Conservation (phyloP, 2,113 vertebrate genomes). For the Sander vitreus region DNA sequence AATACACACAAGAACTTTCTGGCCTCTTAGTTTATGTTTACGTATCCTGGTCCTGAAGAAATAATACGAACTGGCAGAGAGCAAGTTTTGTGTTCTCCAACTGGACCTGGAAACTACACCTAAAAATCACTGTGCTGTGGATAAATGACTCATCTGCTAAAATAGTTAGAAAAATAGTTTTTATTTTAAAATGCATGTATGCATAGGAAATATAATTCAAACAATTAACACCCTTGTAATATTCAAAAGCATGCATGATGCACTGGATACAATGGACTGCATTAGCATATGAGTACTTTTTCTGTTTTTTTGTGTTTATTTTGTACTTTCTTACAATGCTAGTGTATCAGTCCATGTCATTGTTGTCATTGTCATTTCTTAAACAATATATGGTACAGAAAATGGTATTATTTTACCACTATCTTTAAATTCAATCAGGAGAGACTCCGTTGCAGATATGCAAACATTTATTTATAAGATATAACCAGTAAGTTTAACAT, state of each 20-base stretch:
- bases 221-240: slow-evolving; percentile 27
- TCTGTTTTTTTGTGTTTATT: background rate
- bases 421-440: background rate
- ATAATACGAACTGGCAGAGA: background rate
- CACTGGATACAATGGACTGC: background rate
- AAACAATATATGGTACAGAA: background rate
- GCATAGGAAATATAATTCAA: slow-evolving; percentile 9
- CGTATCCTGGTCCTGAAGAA: background rate
- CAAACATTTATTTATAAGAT: no score
- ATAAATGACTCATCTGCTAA: slow-evolving; percentile 19
- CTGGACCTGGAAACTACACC: background rate
- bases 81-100: background rate
- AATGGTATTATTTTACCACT: background rate
- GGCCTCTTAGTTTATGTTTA: background rate
- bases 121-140: slow-evolving; percentile 1
- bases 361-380: background rate
- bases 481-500: no score
- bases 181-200: slow-evolving; percentile 12
- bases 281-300: background rate
- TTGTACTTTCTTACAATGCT: background rate
- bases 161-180: slow-evolving; percentile 13
- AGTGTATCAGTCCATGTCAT: background rate
- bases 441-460: no score
- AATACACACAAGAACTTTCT: background rate
- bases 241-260: slow-evolving; percentile 6